Evolutionary conservation across 2,797 vertebrate species (phyloP), one percentile per base, ranked within the genome.

Genomic region (Ctenopoma multispine): DNA sequence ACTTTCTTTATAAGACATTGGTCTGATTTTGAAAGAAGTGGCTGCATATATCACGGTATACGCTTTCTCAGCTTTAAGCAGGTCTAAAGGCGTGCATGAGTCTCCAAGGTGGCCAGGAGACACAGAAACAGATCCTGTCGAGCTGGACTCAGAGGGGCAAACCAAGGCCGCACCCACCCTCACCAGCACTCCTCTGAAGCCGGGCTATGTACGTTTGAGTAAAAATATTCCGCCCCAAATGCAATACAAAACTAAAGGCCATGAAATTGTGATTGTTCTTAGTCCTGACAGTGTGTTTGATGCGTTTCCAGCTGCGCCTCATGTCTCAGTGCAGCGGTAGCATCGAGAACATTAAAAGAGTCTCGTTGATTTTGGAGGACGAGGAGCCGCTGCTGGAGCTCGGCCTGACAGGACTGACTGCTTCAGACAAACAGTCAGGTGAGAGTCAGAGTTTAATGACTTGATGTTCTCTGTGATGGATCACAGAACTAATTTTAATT

Each of bases 361-460:
- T 87, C 0, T 89, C 93, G 0, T 55, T 88, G 60, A 86, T 80
- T 47, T 69, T 93, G 88, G 93, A 94, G 0, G 91, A 94, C 7
- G 92, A 93, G 14, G 88, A 92, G 55, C 92, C 85, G 56, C 92
- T 75, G 0, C 93, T 93, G 17, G 95, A 94, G 14, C 86, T 93
- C 15, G 94, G 95, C 1, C 89, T 96, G 71, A 89, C 80, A 1
- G 92, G 90, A 17, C 83, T 94, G 34, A 74, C 61, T 0, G 24
- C 85, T 49, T 62, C 88, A 2, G 95, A 95, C 76, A 94, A 95
- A 44, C 95, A 94, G 72, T 69, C 96, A 88, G 96, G 97, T 98
- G 94, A 81, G 79, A 66, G 31, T 23, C 5, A 9, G 5, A 1
- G 10, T 21, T 27, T 17, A 21, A 40, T 38, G 18, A 17, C 4